Conservation (phyloP, 1,140 invertebrate species). For the Notospermus geniculatus region DNA sequence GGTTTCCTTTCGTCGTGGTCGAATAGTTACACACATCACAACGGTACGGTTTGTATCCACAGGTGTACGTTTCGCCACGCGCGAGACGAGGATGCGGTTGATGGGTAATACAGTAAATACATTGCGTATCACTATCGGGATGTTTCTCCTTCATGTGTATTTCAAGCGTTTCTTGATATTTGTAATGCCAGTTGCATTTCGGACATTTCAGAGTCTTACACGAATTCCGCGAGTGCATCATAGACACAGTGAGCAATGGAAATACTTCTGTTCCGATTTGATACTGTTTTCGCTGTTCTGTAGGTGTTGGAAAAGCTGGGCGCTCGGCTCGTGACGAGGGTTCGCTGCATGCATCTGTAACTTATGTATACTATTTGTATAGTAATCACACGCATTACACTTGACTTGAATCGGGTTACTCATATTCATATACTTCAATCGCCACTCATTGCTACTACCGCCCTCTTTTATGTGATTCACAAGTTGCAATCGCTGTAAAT, state of each 20-base stretch:
- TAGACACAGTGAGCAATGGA: slow-evolving; percentile 72
- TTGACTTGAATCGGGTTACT: slow-evolving; percentile 84
- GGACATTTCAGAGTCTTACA: slow-evolving; percentile 99
- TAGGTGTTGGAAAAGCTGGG: slow-evolving; percentile 80
- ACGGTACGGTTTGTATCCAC: slow-evolving; percentile 85
- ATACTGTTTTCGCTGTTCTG: slow-evolving; percentile 61
- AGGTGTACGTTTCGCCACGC: slow-evolving; percentile 96
- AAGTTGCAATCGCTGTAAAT: slow-evolving; percentile 93
- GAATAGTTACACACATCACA: slow-evolving; percentile 99
- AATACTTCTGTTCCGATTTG: slow-evolving; percentile 52
- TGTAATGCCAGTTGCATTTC: slow-evolving; percentile 99
- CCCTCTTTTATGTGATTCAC: slow-evolving; percentile 98
- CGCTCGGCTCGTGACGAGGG: slow-evolving; percentile 69
- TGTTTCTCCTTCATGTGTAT: slow-evolving; percentile 99
- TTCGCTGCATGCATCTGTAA: slow-evolving; percentile 76
- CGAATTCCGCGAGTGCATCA: slow-evolving; percentile 77
- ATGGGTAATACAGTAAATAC: slow-evolving; percentile 95
- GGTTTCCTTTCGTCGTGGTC: slow-evolving; percentile 98
- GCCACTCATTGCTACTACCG: slow-evolving; percentile 89
- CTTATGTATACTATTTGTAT: slow-evolving; percentile 95
- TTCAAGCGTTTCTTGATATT: slow-evolving; percentile 99
- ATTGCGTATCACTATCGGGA: slow-evolving; percentile 88
- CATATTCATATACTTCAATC: slow-evolving; percentile 80
- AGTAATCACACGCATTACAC: slow-evolving; percentile 96
- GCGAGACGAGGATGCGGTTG: slow-evolving; percentile 96